Conservation (phyloP, 2,888 invertebrate genomes). For the Aromia moschata region DNA sequence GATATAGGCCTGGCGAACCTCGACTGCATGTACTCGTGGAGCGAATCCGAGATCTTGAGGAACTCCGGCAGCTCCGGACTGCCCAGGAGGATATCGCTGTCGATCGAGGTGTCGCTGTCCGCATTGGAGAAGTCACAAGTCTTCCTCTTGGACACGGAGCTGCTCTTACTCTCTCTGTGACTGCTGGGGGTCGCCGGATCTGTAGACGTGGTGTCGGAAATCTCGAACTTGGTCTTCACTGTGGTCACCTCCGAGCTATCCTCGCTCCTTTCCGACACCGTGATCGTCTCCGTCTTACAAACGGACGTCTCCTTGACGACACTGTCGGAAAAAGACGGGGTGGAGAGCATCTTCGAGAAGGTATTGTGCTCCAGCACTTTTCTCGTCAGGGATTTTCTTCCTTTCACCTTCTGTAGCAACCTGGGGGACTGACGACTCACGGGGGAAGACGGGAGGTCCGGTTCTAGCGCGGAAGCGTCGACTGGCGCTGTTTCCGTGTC, state of each 20-base stretch:
- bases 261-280: neutral
- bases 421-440: slow-evolving; percentile 20
- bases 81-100: neutral
- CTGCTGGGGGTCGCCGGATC: neutral
- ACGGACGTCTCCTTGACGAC: neutral
- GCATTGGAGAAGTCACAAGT: neutral
- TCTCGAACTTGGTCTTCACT: slow-evolving; percentile 3
- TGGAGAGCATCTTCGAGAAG: slow-evolving; percentile 32
- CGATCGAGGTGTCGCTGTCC: slow-evolving; percentile 2
- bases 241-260: slow-evolving; percentile 4
- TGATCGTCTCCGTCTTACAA: slow-evolving; percentile 1
- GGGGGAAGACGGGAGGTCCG: neutral
- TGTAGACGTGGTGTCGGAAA: neutral
- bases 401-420: slow-evolving; percentile 33
- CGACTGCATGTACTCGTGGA: slow-evolving; percentile 9
- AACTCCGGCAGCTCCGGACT: slow-evolving; percentile 9
- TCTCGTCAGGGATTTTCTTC: slow-evolving; percentile 47
- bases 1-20: neutral
- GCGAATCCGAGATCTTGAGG: slow-evolving; percentile 9
- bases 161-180: neutral
- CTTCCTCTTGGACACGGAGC: slow-evolving; percentile 1
- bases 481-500: neutral
- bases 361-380: slow-evolving; percentile 50
- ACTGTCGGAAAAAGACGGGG: neutral
- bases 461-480: neutral